Evolutionary conservation across 2,113 vertebrate genomes (phyloP).

Genomic region (Chaetops frenatus): DNA sequence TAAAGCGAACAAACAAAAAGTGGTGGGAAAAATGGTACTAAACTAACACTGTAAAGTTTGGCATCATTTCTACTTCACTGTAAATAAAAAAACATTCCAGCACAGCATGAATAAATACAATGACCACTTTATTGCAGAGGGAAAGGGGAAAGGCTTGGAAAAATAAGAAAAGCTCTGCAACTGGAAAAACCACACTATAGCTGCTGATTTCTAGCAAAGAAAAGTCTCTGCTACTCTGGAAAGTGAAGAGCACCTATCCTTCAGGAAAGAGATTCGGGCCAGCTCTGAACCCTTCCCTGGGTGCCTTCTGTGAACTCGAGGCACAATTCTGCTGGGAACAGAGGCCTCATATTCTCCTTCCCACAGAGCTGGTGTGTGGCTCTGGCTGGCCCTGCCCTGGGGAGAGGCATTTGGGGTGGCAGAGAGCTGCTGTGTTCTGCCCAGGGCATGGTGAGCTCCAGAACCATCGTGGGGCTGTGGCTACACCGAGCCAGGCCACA

Average conservation of each 20-base stretch:
- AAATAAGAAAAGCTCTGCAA: neutral
- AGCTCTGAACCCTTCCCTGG: neutral
- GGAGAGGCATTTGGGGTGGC: rapidly evolving
- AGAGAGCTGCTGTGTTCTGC: rapidly evolving
- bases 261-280: neutral
- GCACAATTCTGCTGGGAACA: neutral
- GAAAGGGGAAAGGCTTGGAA: neutral
- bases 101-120: conserved; percentile 6
- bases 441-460: rapidly evolving
- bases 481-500: rapidly evolving
- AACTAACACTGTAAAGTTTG: neutral
- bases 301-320: neutral
- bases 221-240: neutral
- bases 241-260: neutral
- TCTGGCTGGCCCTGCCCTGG: rapidly evolving
- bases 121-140: neutral
- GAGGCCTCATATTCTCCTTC: neutral
- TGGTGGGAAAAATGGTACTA: conserved; percentile 6
- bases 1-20: conserved; percentile 19
- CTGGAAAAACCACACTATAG: neutral
- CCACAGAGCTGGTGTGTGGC: neutral
- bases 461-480: rapidly evolving
- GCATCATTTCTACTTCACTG: neutral
- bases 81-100: conserved; percentile 24
- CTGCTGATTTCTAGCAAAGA: neutral